Percentiles rank a stretch among this genome's conserved stretches.
Conservation (phyloP, 2,113 vertebrate species). For the Pygoscelis adeliae region DNA sequence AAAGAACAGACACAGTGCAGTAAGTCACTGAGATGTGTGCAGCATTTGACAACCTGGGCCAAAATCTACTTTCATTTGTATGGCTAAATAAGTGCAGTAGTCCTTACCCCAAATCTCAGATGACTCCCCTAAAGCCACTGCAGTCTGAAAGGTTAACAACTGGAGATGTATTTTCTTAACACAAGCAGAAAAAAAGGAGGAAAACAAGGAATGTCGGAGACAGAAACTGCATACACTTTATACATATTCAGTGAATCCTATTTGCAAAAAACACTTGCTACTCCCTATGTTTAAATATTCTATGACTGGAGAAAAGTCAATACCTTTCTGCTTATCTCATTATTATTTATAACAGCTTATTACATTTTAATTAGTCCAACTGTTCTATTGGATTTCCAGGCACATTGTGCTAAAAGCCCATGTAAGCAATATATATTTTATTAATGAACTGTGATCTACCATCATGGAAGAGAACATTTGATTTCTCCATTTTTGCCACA, state of each 20-base stretch:
- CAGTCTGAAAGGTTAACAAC: not conserved
- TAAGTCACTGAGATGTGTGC: not conserved
- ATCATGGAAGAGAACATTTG: not conserved
- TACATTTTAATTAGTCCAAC: not conserved
- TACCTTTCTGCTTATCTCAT: not conserved
- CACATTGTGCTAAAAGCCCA: not conserved
- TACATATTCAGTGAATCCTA: not conserved
- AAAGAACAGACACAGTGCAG: not conserved
- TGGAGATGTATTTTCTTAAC: not conserved
- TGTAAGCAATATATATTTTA: not conserved
- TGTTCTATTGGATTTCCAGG: not conserved
- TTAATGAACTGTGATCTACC: not conserved
- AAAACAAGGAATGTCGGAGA: not conserved
- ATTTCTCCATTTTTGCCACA: not conserved
- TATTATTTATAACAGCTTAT: conserved; percentile 12
- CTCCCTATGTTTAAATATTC: not conserved
- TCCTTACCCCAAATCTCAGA: not conserved
- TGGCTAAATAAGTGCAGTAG: not conserved
- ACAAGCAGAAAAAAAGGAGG: not conserved
- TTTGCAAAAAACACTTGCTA: not conserved
- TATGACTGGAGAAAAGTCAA: not conserved
- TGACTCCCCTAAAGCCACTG: not conserved
- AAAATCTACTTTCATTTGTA: not conserved
- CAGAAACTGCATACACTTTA: not conserved
- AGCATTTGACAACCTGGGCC: not conserved